Evolutionary conservation across 2,888 invertebrate species (phyloP), one percentile per base, ranked within the genome.

Genomic region (Patella caerulea): DNA sequence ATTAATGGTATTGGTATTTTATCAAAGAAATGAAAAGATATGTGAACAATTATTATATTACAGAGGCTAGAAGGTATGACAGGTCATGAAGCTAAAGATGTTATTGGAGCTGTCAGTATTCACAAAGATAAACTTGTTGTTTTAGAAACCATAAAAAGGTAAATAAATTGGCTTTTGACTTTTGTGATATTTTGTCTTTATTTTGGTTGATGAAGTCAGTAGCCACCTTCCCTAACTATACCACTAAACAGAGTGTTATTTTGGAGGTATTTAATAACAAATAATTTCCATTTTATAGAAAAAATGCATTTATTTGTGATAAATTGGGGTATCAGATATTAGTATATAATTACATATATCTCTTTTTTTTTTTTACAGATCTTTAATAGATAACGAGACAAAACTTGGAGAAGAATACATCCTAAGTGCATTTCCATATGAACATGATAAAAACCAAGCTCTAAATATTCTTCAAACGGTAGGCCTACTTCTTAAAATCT

Each of bases 141-240:
- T 17, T 84, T 92, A 45, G 87, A 91, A 74, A 88, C 88, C 77
- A 82, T 91, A 34, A 92, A 92, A 85, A 87, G 91, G 91, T 91
- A 79, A 76, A 76, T 29, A 19, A 9, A 52, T 29, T 59, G 29
- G 15, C 59, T 34, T 12, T 29, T 59, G 29, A 2, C 59, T n/a
- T 12, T 34, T 24, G 14, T 56, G 45, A 45, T 45, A 45, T 45
- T 45, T 45, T 45, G 45, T 45, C 45, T 45, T 45, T 45, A 34
- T 45, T 45, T 45, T 45, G 45, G 45, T 45, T 45, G 9, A 45
- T 45, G 45, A 45, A 45, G 45, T 45, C 45, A 45, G 9, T 45
- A 45, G 24, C 53, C 9, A 45, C 45, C 45, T 45, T 9, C 45
- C 9, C 9, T 45, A 45, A 45, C 45, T 45, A 45, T 45, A 7